phyloP scores from a whole-genome alignment of 92 coral and sea anemone species.

The Porites evermanni region DNA sequence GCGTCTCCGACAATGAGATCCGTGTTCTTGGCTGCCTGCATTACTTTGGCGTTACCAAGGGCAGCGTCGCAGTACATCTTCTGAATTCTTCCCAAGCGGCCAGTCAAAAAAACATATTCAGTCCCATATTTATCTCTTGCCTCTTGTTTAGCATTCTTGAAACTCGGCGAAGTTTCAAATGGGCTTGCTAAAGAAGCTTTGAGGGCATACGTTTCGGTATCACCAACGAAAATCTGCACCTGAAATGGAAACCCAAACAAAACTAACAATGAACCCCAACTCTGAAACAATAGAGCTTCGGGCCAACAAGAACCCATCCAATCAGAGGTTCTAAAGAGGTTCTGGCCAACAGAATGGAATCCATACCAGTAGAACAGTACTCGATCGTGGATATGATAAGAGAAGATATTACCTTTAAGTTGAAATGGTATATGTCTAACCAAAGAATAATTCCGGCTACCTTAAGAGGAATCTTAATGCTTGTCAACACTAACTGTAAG shows the following conservation, averaged over 20 bases:
- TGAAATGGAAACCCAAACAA: background rate
- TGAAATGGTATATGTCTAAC: no score
- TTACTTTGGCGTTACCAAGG: slow-evolving; percentile 21
- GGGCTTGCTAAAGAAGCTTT: background rate
- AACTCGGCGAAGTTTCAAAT: background rate
- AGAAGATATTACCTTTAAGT: background rate
- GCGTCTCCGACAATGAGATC: slow-evolving; percentile 47
- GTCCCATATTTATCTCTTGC: background rate
- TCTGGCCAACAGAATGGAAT: no score
- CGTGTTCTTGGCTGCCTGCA: slow-evolving; percentile 10
- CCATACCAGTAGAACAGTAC: no score
- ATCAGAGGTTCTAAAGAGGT: no score
- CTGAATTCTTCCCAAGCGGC: background rate
- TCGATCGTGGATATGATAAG: background rate
- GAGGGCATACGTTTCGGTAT: background rate
- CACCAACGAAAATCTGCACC: slow-evolving; percentile 22
- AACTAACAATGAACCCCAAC: no score
- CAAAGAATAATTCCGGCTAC: no score
- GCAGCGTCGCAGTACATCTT: slow-evolving; percentile 27
- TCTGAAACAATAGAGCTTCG: no score
- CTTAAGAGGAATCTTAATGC: no score
- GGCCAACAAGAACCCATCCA: no score
- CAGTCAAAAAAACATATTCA: background rate
- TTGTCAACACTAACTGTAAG: no score
- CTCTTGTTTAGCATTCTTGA: background rate